A percentile compares a stretch with the other conserved stretches of the same genome.
Evolutionary conservation across 2,888 invertebrate genomes (phyloP).

Genomic region (Polyploca ridens): DNA sequence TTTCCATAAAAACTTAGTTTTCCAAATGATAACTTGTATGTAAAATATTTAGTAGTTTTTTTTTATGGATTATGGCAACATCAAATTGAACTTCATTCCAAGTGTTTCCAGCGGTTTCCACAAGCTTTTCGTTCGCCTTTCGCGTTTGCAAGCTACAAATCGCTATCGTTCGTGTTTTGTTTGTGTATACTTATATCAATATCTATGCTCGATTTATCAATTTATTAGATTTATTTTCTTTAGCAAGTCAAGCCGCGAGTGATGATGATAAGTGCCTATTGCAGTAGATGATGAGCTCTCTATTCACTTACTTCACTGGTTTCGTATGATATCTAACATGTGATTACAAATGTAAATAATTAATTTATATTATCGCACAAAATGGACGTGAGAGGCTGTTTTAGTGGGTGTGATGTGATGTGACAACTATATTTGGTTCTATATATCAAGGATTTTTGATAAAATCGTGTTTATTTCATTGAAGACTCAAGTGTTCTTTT

Average conservation of each 20-base stretch:
- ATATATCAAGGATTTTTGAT: slow-evolving; percentile 22
- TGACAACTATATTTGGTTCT: slow-evolving; percentile 47
- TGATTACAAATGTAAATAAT: slow-evolving; percentile 74
- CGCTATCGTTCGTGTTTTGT: not conserved
- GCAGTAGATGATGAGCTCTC: slow-evolving; percentile 42
- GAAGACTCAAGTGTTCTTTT: slow-evolving; percentile 8
- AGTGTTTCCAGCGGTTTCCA: slow-evolving; percentile 41
- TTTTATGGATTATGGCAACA: slow-evolving; percentile 20
- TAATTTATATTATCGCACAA: slow-evolving; percentile 65
- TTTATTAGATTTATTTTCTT: slow-evolving; percentile 28
- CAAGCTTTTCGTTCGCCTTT: slow-evolving; percentile 44
- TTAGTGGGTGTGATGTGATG: slow-evolving; percentile 66
- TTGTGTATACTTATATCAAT: slow-evolving; percentile 12
- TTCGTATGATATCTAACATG: slow-evolving; percentile 57
- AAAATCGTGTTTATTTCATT: slow-evolving; percentile 20
- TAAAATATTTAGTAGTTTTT: slow-evolving; percentile 14
- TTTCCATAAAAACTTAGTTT: not conserved
- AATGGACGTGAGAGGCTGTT: slow-evolving; percentile 71
- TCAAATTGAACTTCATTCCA: slow-evolving; percentile 21
- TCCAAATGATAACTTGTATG: not conserved
- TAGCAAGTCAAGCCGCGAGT: slow-evolving; percentile 48
- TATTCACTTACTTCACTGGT: slow-evolving; percentile 15
- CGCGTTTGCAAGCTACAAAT: slow-evolving; percentile 33
- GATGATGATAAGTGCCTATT: slow-evolving; percentile 52
- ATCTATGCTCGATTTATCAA: slow-evolving; percentile 18